Evolutionary conservation across 2,888 invertebrate genomes (phyloP).

Genomic region (Flexamia atlantica): DNA sequence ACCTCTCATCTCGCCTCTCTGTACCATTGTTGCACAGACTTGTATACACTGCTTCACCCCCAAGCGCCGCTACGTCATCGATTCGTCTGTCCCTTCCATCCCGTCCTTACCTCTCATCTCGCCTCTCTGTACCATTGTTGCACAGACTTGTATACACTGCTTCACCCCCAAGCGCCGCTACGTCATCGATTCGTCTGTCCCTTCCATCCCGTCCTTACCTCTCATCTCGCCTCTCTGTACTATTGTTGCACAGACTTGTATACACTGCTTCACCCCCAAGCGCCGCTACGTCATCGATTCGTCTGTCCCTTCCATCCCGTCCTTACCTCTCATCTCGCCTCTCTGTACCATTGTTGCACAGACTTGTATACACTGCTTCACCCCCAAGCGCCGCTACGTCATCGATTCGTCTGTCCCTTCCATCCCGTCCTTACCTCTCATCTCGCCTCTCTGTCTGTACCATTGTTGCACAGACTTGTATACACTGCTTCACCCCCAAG

Average conservation of each 20-base stretch:
- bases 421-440: background rate
- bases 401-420: background rate
- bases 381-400: constrained; percentile 1
- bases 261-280: too few relatives aligned
- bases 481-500: too few relatives aligned
- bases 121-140: background rate
- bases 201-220: background rate
- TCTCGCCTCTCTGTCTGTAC: background rate
- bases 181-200: constrained; percentile 22
- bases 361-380: too few relatives aligned
- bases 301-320: background rate
- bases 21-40: too few relatives aligned
- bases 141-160: too few relatives aligned
- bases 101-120: background rate
- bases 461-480: too few relatives aligned
- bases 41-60: too few relatives aligned
- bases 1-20: background rate
- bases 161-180: background rate
- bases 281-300: constrained; percentile 25
- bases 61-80: constrained; percentile 19
- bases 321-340: background rate
- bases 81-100: background rate
- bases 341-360: background rate
- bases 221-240: background rate
- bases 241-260: too few relatives aligned